Base-by-base conservation (phyloP, 2,113 vertebrate genomes). In the Gobius niger region DNA sequence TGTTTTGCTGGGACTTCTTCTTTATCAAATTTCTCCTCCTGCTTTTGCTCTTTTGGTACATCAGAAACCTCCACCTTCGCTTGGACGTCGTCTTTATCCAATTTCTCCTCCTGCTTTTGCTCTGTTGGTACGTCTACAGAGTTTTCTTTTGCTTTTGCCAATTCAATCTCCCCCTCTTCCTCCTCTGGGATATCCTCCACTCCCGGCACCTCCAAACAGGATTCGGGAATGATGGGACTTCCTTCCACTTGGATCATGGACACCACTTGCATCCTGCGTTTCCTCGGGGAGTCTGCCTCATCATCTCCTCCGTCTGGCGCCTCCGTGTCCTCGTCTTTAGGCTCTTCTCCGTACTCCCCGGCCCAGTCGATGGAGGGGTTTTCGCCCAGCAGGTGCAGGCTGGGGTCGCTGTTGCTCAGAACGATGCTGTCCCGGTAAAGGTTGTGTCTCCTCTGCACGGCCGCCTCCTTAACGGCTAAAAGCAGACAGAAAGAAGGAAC, bases 401-500 rank as follows among this genome's bases (percentile, higher is more conserved):
- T 97, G 80, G 96, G 96, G 84, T 99, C 96, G 0, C 96, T 98
- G 92, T 94, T 95, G 87, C 94, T 93, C 84, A 99, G 87, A 34
- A 98, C 96, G 9, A 99, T 91, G 90, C 97, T 99, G 92, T 99
- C 97, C 1, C 97, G 88, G 86, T 95, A 99, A 44, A 99, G 92
- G 90, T 99, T 98, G 89, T 99, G 96, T 76, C 94, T 96, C 65
- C 96, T 87, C 90, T 99, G 97, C 67, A 98, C 94, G 0, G 97
- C 97, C 0, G 95, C 97, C 80, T 98, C 96, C 85, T 98, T 99
- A 88, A 99, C 97, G 0, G 96, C 96, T 99, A 82, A 0, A 63
- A 66, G 73, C 1, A 53, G 9, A 62, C 46, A 0, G 19, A 0
- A 70, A 8, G 19, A 68, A 19, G 10, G 44, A 12, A 47, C 15